Evolutionary conservation across 2,888 invertebrate genomes (phyloP).

Genomic region (Lepidonotus clava): DNA sequence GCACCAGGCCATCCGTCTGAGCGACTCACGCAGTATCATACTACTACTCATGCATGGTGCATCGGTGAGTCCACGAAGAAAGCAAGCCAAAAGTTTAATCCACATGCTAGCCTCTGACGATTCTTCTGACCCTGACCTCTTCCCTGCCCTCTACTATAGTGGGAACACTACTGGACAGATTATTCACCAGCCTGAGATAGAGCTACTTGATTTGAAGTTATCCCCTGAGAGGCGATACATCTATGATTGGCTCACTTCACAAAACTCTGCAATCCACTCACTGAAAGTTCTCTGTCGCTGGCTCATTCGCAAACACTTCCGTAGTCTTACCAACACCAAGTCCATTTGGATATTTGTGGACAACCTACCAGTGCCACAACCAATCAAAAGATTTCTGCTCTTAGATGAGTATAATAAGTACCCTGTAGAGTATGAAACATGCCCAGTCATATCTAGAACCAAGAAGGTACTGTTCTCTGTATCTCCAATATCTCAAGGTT

Average conservation of each 20-base stretch:
- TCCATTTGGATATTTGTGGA: constrained; percentile 37
- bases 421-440: not conserved
- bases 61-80: constrained; percentile 6
- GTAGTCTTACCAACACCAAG: not conserved
- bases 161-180: not conserved
- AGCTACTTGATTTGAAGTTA: constrained; percentile 4
- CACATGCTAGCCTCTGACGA: constrained; percentile 31
- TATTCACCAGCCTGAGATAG: not conserved
- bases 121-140: not conserved
- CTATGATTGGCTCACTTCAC: constrained; percentile 8
- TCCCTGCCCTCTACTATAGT: not conserved
- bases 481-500: not conserved
- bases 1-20: constrained; percentile 13
- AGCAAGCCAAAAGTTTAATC: not conserved
- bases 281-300: constrained; percentile 10
- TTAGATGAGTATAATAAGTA: not conserved
- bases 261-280: not conserved
- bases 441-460: not conserved
- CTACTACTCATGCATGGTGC: constrained; percentile 29
- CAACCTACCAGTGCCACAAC: constrained; percentile 26
- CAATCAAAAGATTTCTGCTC: constrained; percentile 16
- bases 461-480: not conserved
- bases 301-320: not conserved
- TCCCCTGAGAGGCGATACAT: not conserved
- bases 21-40: not conserved